Evolutionary conservation across 2,797 vertebrate species (phyloP), one percentile per base, ranked within the genome.

Genomic region (Phyllotis vaccarum): DNA sequence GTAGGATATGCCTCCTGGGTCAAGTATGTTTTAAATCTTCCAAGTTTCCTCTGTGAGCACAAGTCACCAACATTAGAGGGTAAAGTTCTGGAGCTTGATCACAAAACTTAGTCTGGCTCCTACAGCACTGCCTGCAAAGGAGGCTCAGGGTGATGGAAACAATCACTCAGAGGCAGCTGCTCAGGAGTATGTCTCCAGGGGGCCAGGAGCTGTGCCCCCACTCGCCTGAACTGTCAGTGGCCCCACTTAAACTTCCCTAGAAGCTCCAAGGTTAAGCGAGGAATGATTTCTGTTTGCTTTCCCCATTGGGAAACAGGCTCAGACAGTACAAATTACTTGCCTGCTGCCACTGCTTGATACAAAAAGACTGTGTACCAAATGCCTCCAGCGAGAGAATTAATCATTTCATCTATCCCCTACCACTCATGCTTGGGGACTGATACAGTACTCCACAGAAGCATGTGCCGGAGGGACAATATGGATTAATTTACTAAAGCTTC

Each of bases 1-100:
- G 83, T 46, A 93, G 24, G 31, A 89, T 64, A 68, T 81, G 21
- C 40, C 54, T 89, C 29, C 24, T 75, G 16, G 22, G 60, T 56
- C 68, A 91, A n/a, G 88, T 52, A 13, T 49, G 3, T 40, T 90
- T 70, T 68, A 37, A 94, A 94, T 81, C 27, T 21, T 88, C 62
- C 29, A 86, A 60, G 86, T 76, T 76, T 37, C 12, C 49, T 86
- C n/a, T 75, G 40, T 24, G 1, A 82, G 34, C 21, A 72, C 66
- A 60, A 74, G 31, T 66, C 21, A 24, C 37, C 21, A 21, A 11
- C 78, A 91, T 79, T 70, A 43, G 34, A 86, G 49, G 60, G 82
- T 3, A 68, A n/a, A 87, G 70, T 34, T 43, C 56, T 49, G 14
- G 34, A 82, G 1, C n/a, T 92, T 62, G n/a, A 43, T 58, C 76